phyloP scores from a whole-genome alignment of 1,140 invertebrate species.

The Lethocerus indicus region DNA sequence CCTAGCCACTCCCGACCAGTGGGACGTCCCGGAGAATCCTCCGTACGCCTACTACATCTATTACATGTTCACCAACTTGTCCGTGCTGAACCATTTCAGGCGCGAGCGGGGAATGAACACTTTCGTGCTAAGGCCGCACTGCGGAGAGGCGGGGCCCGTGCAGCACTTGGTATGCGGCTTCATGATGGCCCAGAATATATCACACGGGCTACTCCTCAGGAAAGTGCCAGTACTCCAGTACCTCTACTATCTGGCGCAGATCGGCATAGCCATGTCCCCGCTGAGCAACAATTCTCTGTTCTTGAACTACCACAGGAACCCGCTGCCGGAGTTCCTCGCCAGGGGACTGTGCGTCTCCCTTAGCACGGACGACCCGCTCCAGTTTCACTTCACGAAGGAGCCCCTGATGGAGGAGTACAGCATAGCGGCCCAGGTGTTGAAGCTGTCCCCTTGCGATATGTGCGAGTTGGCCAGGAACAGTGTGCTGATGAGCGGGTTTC shows the following conservation, averaged over 20 bases:
- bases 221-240: conserved; percentile 98
- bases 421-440: conserved; percentile 98
- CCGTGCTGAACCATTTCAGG: conserved; percentile 87
- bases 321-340: conserved; percentile 89
- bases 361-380: conserved; percentile 94
- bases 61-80: conserved; percentile 96
- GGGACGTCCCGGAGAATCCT: conserved; percentile 87
- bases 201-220: conserved; percentile 89
- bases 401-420: conserved; percentile 99
- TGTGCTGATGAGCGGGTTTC: conserved; percentile 94
- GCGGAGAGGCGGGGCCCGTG: conserved; percentile 93
- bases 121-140: conserved; percentile 92
- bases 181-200: conserved; percentile 95
- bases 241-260: conserved; percentile 93
- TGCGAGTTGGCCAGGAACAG: conserved; percentile 93
- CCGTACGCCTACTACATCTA: conserved; percentile 98
- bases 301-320: conserved; percentile 96
- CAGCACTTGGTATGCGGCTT: conserved; percentile 93
- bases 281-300: conserved; percentile 97
- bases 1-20: conserved; percentile 60
- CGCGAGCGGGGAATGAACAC: conserved; percentile 85
- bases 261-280: conserved; percentile 95
- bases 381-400: conserved; percentile 99
- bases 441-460: conserved; percentile 95
- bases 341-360: conserved; percentile 85